These are phyloP conservation scores for Sympetrum striolatum DNA, from an alignment of 2,888 invertebrate genomes.

Conservation along the genomic window DNA sequence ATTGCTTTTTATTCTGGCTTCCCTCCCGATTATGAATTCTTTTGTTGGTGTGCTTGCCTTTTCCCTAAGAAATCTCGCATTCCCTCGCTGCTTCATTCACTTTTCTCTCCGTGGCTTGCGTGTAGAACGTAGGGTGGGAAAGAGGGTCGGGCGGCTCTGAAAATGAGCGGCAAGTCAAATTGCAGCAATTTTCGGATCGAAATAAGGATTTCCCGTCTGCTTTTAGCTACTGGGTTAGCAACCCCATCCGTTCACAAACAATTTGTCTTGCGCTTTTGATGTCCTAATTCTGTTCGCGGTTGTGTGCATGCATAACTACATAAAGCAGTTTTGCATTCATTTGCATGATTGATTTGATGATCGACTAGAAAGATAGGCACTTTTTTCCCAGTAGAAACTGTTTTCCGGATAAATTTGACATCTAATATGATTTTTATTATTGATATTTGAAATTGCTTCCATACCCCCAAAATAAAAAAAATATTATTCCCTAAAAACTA, in stretches of 20 bases:
- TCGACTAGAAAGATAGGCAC: too few relatives aligned
- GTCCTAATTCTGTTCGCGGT: background rate
- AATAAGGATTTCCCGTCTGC: conserved; percentile 31
- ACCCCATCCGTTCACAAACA: background rate
- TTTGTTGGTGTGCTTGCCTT: background rate
- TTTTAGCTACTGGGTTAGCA: conserved; percentile 18
- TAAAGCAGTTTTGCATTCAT: too few relatives aligned
- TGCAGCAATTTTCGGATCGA: conserved; percentile 36
- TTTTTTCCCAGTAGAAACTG: too few relatives aligned
- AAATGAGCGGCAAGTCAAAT: conserved; percentile 33
- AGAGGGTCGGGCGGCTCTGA: conserved; percentile 1
- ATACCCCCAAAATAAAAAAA: too few relatives aligned
- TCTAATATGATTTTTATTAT: too few relatives aligned
- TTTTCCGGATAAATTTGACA: too few relatives aligned
- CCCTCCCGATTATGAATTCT: background rate
- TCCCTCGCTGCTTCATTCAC: background rate
- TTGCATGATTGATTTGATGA: too few relatives aligned
- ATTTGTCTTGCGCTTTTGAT: conserved; percentile 17
- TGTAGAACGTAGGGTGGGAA: background rate
- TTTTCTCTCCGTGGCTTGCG: conserved; percentile 2
- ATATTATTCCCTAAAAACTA: too few relatives aligned
- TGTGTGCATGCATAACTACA: too few relatives aligned
- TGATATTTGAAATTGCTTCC: too few relatives aligned
- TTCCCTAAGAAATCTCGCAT: background rate
- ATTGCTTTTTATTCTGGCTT: background rate